Conservation (phyloP, 2,113 vertebrate species). For the Capreolus pygargus region DNA sequence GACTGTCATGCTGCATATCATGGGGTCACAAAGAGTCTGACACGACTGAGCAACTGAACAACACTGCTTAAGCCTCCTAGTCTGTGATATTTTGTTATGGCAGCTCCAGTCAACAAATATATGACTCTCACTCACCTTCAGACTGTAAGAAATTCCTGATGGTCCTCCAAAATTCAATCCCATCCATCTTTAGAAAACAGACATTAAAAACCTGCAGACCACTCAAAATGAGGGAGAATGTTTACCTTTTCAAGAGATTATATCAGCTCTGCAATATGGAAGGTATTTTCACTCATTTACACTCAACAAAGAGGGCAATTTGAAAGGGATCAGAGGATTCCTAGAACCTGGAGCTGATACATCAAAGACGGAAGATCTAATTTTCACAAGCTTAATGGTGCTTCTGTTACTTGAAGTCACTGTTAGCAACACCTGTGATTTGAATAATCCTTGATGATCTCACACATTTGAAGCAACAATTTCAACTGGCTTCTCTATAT, state of each 20-base stretch:
- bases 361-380: background rate
- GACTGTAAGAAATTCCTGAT: background rate
- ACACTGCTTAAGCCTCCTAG: background rate
- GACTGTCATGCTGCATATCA: background rate
- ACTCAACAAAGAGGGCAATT: background rate
- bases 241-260: background rate
- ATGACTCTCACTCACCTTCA: background rate
- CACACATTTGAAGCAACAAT: background rate
- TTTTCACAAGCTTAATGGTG: background rate
- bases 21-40: background rate
- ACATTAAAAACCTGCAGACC: background rate
- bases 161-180: background rate
- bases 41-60: background rate
- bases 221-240: background rate
- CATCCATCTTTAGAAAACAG: background rate
- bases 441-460: background rate
- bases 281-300: background rate
- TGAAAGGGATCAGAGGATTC: background rate
- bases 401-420: background rate
- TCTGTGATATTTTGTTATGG: background rate
- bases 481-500: background rate
- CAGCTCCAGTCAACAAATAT: background rate
- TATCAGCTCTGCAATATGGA: background rate
- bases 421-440: too few relatives aligned
- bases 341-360: background rate